A percentile compares a stretch with the other conserved stretches of the same genome.
phyloP scores from a whole-genome alignment of 2,888 invertebrate species.

The Caenorhabditis panamensis region DNA sequence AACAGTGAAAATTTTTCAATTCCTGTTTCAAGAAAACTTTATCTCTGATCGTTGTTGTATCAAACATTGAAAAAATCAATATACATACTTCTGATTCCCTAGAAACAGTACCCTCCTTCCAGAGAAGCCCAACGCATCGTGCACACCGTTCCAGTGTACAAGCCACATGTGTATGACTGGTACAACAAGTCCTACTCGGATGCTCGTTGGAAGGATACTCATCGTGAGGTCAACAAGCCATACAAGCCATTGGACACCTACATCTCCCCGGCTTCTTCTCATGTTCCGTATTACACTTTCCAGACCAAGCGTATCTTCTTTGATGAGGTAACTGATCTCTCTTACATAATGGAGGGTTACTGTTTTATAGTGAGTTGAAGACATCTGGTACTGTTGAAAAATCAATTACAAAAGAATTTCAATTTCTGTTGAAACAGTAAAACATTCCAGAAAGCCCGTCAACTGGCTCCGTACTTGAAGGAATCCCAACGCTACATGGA shows the following conservation, averaged over 20 bases:
- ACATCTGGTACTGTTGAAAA: no score
- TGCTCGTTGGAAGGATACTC: slow-evolving; percentile 75
- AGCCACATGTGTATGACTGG: slow-evolving; percentile 78
- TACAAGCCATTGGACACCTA: slow-evolving; percentile 63
- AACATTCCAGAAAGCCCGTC: slow-evolving; percentile 55
- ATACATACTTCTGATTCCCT: no score
- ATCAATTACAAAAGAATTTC: no score
- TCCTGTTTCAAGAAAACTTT: no score
- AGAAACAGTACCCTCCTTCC: slow-evolving; percentile 9
- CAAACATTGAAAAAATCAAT: no score
- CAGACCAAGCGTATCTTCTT: slow-evolving; percentile 80
- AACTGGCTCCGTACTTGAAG: slow-evolving; percentile 69
- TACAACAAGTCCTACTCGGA: slow-evolving; percentile 71
- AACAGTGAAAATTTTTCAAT: no score
- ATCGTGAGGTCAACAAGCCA: slow-evolving; percentile 72
- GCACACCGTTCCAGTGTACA: slow-evolving; percentile 80
- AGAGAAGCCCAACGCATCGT: slow-evolving; percentile 80
- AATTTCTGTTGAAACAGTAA: background rate
- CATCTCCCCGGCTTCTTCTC: slow-evolving; percentile 64
- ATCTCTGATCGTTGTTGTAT: no score
- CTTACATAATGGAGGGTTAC: no score
- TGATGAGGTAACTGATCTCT: slow-evolving; percentile 70
- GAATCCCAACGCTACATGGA: slow-evolving; percentile 79
- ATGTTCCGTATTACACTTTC: slow-evolving; percentile 80
- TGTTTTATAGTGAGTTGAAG: no score